Evolutionary conservation across 35 echinoderm and acorn worm genomes (phyloP).

Genomic region (Lytechinus pictus): DNA sequence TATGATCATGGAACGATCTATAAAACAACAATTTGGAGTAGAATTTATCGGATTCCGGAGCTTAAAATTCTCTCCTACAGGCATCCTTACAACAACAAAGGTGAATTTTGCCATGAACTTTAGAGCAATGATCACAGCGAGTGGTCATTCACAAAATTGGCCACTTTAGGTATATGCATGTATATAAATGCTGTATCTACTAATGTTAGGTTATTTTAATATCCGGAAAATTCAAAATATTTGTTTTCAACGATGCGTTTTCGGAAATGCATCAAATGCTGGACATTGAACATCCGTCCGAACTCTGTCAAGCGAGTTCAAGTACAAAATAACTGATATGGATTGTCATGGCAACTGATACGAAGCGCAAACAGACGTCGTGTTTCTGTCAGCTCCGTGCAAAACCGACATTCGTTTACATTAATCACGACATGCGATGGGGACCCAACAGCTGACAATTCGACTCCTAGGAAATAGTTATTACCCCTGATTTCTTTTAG

Average conservation of each 20-base stretch:
- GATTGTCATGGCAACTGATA: background rate
- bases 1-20: background rate
- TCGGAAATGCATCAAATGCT: background rate
- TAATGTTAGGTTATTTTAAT: background rate
- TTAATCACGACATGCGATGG: background rate
- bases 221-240: background rate
- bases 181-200: background rate
- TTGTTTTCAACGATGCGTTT: background rate
- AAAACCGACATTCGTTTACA: constrained; percentile 1
- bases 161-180: background rate
- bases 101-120: too few relatives aligned
- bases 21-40: background rate
- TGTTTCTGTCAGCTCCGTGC: constrained; percentile 33
- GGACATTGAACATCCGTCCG: background rate
- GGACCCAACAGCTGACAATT: constrained; percentile 22
- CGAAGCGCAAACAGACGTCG: background rate
- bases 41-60: background rate
- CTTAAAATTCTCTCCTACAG: background rate
- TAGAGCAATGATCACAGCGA: too few relatives aligned
- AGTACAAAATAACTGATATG: constrained; percentile 13
- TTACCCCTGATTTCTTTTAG: background rate
- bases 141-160: too few relatives aligned
- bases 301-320: background rate
- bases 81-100: background rate
- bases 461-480: background rate